phyloP scores from a whole-genome alignment of 2,888 invertebrate genomes.

The Oxytorus armatus region DNA sequence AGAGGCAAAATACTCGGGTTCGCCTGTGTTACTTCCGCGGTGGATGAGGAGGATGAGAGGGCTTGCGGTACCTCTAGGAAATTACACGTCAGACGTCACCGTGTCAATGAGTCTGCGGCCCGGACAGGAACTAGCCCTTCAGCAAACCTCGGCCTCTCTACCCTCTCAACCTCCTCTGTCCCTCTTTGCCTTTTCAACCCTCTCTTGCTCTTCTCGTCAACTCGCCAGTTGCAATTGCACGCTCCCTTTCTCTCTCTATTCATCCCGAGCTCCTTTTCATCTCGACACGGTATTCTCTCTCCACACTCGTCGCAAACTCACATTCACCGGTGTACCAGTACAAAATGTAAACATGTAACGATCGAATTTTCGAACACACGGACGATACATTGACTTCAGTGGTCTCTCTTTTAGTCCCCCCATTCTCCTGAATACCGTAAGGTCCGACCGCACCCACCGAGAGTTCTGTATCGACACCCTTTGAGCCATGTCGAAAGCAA shows the following conservation, averaged over 20 bases:
- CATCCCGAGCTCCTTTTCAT: constrained; percentile 31
- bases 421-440: constrained; percentile 9
- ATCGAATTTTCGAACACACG: constrained; percentile 37
- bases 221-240: constrained; percentile 41
- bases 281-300: constrained; percentile 13
- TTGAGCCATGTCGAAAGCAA: constrained; percentile 54
- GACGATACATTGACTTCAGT: constrained; percentile 23
- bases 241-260: constrained; percentile 50
- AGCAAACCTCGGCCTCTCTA: constrained; percentile 36
- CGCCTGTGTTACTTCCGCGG: constrained; percentile 40
- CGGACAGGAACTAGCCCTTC: constrained; percentile 66
- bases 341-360: constrained; percentile 2
- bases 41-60: constrained; percentile 25
- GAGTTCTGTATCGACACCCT: constrained; percentile 57
- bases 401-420: constrained; percentile 9
- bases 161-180: constrained; percentile 4
- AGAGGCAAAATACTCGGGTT: no score
- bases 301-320: constrained; percentile 2
- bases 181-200: constrained; percentile 47
- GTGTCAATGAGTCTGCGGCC: constrained; percentile 73
- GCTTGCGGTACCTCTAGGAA: constrained; percentile 71
- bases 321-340: neutral
- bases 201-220: constrained; percentile 32
- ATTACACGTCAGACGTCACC: constrained; percentile 76
- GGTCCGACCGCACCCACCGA: constrained; percentile 37